These are phyloP conservation scores for Aphelinus certus DNA, from an alignment of 1,140 invertebrate species.

Conservation along the genomic window DNA sequence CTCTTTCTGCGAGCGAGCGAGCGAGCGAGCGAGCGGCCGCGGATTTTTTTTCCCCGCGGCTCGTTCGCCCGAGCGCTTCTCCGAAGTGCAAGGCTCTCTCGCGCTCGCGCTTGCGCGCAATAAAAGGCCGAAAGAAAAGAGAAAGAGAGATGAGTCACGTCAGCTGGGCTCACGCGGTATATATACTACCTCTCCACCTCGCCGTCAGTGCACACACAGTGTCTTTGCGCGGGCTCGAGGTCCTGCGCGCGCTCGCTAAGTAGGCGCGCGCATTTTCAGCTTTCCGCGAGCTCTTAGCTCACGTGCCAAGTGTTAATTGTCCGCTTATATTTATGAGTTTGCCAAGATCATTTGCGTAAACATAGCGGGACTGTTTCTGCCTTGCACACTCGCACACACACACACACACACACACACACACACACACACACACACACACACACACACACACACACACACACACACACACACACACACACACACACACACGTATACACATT, in stretches of 20 bases:
- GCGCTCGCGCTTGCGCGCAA: neutral
- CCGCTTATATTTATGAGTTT: constrained; percentile 52
- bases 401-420: no score
- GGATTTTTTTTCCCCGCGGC: constrained; percentile 2
- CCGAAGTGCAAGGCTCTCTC: constrained; percentile 17
- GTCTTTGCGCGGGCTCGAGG: no score
- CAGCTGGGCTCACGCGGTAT: neutral
- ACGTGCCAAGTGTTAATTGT: constrained; percentile 49
- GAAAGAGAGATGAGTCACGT: constrained; percentile 37
- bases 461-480: no score
- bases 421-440: no score
- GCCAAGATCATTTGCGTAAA: constrained; percentile 51
- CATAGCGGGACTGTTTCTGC: constrained; percentile 19
- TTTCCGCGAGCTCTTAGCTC: constrained; percentile 28
- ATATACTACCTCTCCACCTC: no score
- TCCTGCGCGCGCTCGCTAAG: no score
- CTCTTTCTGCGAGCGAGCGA: neutral
- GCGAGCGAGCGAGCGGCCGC: neutral
- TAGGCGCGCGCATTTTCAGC: constrained; percentile 8
- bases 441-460: no score
- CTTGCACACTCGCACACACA: no score
- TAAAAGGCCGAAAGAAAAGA: constrained; percentile 18
- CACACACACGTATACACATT: no score
- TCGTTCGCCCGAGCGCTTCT: neutral
- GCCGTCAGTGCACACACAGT: constrained; percentile 20